A percentile compares a stretch with the other conserved stretches of the same genome.
Evolutionary conservation across 2,797 vertebrate genomes (phyloP).

Genomic region (Aldrovandia affinis): DNA sequence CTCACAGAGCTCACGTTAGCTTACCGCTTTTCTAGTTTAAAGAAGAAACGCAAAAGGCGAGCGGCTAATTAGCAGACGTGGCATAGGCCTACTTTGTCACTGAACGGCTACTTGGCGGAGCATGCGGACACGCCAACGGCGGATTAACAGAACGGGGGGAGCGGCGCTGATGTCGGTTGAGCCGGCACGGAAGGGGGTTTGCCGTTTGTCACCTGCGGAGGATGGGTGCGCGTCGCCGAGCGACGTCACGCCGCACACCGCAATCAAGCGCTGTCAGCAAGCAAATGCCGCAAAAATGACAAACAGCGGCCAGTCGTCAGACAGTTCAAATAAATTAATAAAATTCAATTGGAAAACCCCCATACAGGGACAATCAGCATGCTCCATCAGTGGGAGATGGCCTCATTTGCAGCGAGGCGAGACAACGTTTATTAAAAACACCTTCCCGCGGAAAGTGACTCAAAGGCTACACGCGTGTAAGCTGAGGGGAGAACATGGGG

Average conservation of each 20-base stretch:
- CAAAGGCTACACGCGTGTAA: neutral
- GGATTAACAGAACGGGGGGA: neutral
- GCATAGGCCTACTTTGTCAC: neutral
- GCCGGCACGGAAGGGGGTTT: neutral
- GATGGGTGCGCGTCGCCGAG: neutral
- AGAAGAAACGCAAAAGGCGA: neutral
- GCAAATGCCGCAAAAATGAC: neutral
- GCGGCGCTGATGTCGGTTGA: neutral
- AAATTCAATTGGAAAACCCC: neutral
- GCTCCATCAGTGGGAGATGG: neutral
- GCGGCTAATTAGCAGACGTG: neutral
- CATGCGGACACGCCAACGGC: neutral
- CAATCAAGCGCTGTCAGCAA: neutral
- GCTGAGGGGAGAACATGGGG: neutral
- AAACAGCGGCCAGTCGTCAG: neutral
- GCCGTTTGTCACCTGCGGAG: neutral
- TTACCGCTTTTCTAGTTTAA: neutral
- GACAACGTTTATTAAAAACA: neutral
- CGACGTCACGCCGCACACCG: neutral
- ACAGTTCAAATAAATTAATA: neutral
- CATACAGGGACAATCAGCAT: neutral
- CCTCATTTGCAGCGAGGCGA: neutral
- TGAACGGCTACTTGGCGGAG: neutral
- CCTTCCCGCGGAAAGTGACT: neutral
- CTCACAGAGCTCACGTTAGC: neutral